Evolutionary conservation across 1,140 invertebrate genomes (phyloP), one percentile per base, ranked within the genome.

Genomic region (Drosophila kanapiae): DNA sequence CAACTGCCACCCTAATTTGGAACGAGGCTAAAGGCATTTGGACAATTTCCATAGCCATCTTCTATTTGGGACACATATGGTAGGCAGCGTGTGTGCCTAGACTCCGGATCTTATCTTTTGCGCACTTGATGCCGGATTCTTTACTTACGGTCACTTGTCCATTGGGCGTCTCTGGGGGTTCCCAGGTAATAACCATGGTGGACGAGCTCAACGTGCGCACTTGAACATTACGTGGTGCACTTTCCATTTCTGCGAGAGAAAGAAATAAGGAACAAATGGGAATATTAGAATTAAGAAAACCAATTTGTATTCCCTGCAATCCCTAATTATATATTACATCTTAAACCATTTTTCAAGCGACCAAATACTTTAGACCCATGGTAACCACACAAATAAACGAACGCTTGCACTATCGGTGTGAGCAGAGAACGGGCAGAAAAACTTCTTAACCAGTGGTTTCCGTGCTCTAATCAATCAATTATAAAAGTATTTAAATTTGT

Each of bases 181-280:
- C 97, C 99, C 99, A 99, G 88, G 98, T 97, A 84, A 99, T 98
- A 61, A 95, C 96, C 95, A 99, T 98, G 16, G 98, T 99, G 91
- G 96, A 98, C 14, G 98, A 97, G 92, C 98, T 99, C 45, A 99
- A 94, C 14, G 98, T 97, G 54, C 97, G 94, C 43, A 98, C 98
- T 94, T 97, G 96, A 14, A 99, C 97, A 93, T 98, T 98, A 64
- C 96, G 94, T 35, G 99, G 98, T 54, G 98, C 97, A 85, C 97
- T 98, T 90, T 98, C 98, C 49, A 98, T 98, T 95, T 97, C 98
- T 99, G 69, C 7, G 77, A 48, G 47, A 38, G 18, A 51, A 13
- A 56, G 13, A 47, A n/a, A 49, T n/a, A 48, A 33, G 37, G 3
- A 51, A 57, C 1, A 51, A 51, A 51, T 18, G 31, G 37, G 14